phyloP scores from a whole-genome alignment of 2,113 vertebrate species.

The Phylloscopus trochilus region DNA sequence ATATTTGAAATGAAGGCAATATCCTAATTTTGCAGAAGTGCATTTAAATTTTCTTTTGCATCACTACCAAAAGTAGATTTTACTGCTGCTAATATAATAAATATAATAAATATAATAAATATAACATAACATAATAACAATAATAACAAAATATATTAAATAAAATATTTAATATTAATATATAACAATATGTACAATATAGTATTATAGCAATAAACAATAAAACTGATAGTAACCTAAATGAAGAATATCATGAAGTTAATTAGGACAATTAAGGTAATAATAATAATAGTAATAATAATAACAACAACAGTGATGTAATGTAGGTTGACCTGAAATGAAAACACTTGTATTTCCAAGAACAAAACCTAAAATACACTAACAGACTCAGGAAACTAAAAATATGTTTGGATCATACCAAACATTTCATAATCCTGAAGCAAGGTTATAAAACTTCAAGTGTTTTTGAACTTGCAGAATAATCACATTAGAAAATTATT shows the following conservation, averaged over 20 bases:
- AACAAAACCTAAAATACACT: not conserved
- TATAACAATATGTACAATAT: no score
- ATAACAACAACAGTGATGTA: not conserved
- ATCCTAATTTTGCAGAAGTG: not conserved
- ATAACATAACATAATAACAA: not conserved
- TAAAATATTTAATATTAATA: no score
- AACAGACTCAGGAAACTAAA: not conserved
- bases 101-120: not conserved
- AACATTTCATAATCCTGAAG: not conserved
- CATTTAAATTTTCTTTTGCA: not conserved
- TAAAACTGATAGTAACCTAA: not conserved
- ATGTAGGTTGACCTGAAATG: not conserved
- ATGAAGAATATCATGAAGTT: not conserved
- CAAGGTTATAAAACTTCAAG: not conserved
- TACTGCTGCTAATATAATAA: not conserved
- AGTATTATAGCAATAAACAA: not conserved
- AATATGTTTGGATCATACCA: not conserved
- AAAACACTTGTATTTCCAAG: not conserved
- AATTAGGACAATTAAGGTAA: not conserved
- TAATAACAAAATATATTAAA: not conserved
- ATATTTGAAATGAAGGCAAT: not conserved
- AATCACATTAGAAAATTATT: not conserved
- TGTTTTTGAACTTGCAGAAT: not conserved
- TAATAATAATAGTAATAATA: not conserved
- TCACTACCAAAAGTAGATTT: not conserved